Evolutionary conservation across 2,113 vertebrate species (phyloP).

Genomic region (Stigmatopora argus): DNA sequence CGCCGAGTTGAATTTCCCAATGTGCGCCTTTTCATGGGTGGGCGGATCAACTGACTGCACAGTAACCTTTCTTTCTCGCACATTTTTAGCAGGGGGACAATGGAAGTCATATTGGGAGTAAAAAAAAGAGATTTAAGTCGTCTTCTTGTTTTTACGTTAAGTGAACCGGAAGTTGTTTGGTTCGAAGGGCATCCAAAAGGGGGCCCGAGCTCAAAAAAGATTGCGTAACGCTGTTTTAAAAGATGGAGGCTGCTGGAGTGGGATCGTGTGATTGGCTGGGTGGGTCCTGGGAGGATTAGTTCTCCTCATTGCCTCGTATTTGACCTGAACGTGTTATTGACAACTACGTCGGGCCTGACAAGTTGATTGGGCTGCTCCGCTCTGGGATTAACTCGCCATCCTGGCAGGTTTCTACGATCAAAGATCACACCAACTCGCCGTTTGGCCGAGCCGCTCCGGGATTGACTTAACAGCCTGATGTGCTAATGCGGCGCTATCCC

Average conservation of each 20-base stretch:
- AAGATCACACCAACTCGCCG: constrained; percentile 59
- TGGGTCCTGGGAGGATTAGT: constrained; percentile 16
- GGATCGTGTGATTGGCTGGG: constrained; percentile 3
- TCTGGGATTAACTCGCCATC: constrained; percentile 59
- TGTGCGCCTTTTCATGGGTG: constrained; percentile 59
- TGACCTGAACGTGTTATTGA: constrained; percentile 62
- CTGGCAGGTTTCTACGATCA: constrained; percentile 60
- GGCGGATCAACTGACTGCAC: constrained; percentile 66
- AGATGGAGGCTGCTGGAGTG: constrained; percentile 1
- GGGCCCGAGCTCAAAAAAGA: constrained; percentile 9
- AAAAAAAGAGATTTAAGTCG: too few species aligned
- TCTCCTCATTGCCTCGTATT: constrained; percentile 27
- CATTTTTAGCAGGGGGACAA: constrained; percentile 21
- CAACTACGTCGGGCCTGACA: constrained; percentile 37
- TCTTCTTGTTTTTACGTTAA: too few species aligned
- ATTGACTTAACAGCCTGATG: constrained; percentile 62
- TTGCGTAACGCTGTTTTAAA: constrained; percentile 13
- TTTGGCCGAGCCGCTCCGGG: constrained; percentile 62
- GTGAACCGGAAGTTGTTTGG: too few species aligned
- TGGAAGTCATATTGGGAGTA: neutral
- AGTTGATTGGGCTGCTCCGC: constrained; percentile 58
- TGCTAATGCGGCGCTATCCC: constrained; percentile 64
- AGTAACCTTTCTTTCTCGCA: constrained; percentile 56
- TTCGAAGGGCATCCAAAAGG: too few species aligned
- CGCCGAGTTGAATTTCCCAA: constrained; percentile 45